These are phyloP conservation scores for Cotesia chilonis DNA, from an alignment of 1,140 invertebrate species.

Conservation along the genomic window DNA sequence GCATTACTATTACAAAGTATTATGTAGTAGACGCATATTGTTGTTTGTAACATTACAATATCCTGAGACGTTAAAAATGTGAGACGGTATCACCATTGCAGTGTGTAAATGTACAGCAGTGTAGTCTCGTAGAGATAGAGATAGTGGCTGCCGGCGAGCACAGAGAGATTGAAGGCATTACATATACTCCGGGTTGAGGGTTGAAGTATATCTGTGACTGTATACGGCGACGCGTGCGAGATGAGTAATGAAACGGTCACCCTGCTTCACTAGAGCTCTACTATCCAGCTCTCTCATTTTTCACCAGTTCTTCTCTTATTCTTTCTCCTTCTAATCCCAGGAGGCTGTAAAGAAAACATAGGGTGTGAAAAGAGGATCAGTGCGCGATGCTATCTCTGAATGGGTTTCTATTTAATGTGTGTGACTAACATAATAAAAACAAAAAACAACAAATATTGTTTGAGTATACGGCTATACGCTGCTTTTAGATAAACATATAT, in stretches of 20 bases:
- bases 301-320: neutral
- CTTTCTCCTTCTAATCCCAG: constrained; percentile 1
- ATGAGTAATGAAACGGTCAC: constrained; percentile 54
- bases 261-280: constrained; percentile 42
- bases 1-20: constrained; percentile 3
- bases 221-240: constrained; percentile 37
- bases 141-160: neutral
- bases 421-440: constrained; percentile 1
- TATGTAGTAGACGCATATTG: constrained; percentile 21
- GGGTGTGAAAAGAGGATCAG: constrained; percentile 2
- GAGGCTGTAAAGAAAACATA: constrained; percentile 3
- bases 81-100: neutral
- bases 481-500: too few species aligned
- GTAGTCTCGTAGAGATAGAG: neutral
- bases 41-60: constrained; percentile 26
- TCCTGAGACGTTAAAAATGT: neutral
- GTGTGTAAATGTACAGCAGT: neutral
- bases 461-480: too few species aligned
- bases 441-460: too few species aligned
- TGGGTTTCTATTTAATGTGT: neutral
- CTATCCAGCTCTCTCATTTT: constrained; percentile 31
- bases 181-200: too few species aligned
- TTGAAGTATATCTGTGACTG: neutral
- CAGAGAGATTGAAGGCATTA: neutral
- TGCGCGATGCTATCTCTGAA: neutral